Evolutionary conservation across 1,140 invertebrate genomes (phyloP).

Genomic region (Drosophila kurseongensis): DNA sequence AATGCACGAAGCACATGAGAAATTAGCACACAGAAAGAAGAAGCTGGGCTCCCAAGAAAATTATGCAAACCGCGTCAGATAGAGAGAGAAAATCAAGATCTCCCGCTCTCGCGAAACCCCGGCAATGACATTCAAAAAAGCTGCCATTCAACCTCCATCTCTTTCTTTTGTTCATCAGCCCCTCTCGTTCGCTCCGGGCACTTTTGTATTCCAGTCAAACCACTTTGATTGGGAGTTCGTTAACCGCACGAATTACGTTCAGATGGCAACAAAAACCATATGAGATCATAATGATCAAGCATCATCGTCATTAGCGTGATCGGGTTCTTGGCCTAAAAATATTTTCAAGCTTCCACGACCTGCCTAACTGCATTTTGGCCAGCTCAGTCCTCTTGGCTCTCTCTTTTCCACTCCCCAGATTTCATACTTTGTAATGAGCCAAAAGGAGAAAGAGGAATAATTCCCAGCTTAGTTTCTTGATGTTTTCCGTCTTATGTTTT

Average conservation of each 20-base stretch:
- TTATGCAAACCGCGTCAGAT: conserved; percentile 28
- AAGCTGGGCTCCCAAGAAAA: conserved; percentile 54
- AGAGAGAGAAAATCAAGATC: conserved; percentile 21
- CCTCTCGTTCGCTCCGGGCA: conserved; percentile 3
- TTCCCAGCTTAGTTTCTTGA: not conserved
- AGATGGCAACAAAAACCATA: conserved; percentile 37
- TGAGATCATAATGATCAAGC: conserved; percentile 43
- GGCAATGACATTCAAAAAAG: conserved; percentile 81
- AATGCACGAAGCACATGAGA: conserved; percentile 71
- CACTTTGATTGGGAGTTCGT: conserved; percentile 78
- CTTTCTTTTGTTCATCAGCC: conserved; percentile 6
- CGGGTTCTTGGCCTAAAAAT: conserved; percentile 75
- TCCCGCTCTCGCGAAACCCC: conserved; percentile 24
- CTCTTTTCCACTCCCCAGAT: not conserved
- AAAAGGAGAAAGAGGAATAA: not conserved
- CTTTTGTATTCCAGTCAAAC: conserved; percentile 81
- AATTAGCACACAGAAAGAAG: conserved; percentile 66
- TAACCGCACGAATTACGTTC: conserved; percentile 68
- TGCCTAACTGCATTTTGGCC: conserved; percentile 76
- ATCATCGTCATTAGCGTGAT: conserved; percentile 43
- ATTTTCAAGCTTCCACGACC: conserved; percentile 55
- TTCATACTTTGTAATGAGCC: conserved; percentile 9
- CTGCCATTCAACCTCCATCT: conserved; percentile 66
- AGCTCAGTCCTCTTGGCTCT: conserved; percentile 19
- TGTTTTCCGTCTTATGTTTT: conserved; percentile 1